Evolutionary conservation across 2,888 invertebrate genomes (phyloP).

Genomic region (Salpingus planirostris): DNA sequence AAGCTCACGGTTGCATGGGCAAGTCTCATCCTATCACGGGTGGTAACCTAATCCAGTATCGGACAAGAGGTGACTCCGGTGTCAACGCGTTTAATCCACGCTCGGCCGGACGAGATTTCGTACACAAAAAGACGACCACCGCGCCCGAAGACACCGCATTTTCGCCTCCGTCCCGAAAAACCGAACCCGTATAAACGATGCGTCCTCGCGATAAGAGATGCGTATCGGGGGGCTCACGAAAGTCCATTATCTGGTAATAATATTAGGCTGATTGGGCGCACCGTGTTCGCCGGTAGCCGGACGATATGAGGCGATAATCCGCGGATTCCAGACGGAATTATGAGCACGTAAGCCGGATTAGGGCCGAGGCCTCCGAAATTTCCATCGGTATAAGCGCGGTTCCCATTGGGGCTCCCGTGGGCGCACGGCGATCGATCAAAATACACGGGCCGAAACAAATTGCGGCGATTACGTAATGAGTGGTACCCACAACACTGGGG

Average conservation of each 20-base stretch:
- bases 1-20: slow-evolving; percentile 33
- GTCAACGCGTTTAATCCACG: slow-evolving; percentile 25
- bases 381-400: too few relatives aligned
- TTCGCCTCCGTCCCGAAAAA: too few relatives aligned
- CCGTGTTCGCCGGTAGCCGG: slow-evolving; percentile 9
- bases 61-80: slow-evolving; percentile 31
- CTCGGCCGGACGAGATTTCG: slow-evolving; percentile 13
- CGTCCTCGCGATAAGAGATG: background rate
- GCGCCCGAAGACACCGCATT: too few relatives aligned
- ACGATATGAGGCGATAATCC: slow-evolving; percentile 17
- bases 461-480: too few relatives aligned
- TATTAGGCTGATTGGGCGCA: slow-evolving; percentile 10
- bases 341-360: slow-evolving; percentile 11
- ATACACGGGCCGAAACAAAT: too few relatives aligned
- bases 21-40: slow-evolving; percentile 29
- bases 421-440: too few relatives aligned
- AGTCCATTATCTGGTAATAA: slow-evolving; percentile 15
- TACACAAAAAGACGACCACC: too few relatives aligned
- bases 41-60: slow-evolving; percentile 33
- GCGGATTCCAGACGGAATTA: slow-evolving; percentile 26
- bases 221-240: slow-evolving; percentile 3
- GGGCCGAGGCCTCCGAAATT: too few relatives aligned
- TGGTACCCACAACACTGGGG: too few relatives aligned
- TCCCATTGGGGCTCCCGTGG: too few relatives aligned
- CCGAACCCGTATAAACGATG: background rate